phyloP scores from a whole-genome alignment of 2,888 invertebrate species.

The Perizoma affinitatum region DNA sequence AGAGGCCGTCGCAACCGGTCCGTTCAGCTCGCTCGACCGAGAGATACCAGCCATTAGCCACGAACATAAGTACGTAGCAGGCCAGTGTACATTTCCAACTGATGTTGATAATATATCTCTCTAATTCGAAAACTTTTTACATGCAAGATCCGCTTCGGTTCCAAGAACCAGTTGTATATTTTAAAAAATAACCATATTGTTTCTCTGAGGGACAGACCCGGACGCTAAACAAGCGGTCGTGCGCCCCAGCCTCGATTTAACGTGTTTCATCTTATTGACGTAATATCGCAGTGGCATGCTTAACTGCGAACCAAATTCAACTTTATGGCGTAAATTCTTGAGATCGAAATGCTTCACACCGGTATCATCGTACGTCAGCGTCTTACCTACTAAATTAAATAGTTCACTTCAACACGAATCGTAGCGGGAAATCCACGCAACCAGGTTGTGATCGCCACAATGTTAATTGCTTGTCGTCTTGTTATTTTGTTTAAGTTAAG shows the following conservation, averaged over 20 bases:
- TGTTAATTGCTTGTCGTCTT: slow-evolving; percentile 59
- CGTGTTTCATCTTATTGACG: slow-evolving; percentile 81
- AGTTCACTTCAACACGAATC: slow-evolving; percentile 77
- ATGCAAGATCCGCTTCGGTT: slow-evolving; percentile 54
- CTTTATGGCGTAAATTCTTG: slow-evolving; percentile 62
- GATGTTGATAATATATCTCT: slow-evolving; percentile 28
- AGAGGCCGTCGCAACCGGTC: slow-evolving; percentile 82
- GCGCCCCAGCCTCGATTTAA: slow-evolving; percentile 75
- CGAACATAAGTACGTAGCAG: slow-evolving; percentile 59
- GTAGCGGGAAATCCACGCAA: slow-evolving; percentile 82
- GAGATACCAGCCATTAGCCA: slow-evolving; percentile 57
- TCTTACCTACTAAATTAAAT: slow-evolving; percentile 78
- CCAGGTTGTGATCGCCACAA: slow-evolving; percentile 73
- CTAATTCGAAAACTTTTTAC: slow-evolving; percentile 21
- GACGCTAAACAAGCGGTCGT: slow-evolving; percentile 73
- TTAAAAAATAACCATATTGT: slow-evolving; percentile 49
- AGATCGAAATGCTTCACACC: slow-evolving; percentile 47
- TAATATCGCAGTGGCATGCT: slow-evolving; percentile 69
- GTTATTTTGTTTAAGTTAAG: slow-evolving; percentile 62
- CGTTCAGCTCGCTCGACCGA: slow-evolving; percentile 72
- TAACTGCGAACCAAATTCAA: slow-evolving; percentile 61
- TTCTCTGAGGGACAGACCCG: slow-evolving; percentile 71
- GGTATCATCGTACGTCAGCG: slow-evolving; percentile 69
- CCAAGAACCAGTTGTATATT: slow-evolving; percentile 44
- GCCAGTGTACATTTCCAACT: slow-evolving; percentile 50